phyloP scores from a whole-genome alignment of 2,797 vertebrate species.

The Fistularia tabacaria region DNA sequence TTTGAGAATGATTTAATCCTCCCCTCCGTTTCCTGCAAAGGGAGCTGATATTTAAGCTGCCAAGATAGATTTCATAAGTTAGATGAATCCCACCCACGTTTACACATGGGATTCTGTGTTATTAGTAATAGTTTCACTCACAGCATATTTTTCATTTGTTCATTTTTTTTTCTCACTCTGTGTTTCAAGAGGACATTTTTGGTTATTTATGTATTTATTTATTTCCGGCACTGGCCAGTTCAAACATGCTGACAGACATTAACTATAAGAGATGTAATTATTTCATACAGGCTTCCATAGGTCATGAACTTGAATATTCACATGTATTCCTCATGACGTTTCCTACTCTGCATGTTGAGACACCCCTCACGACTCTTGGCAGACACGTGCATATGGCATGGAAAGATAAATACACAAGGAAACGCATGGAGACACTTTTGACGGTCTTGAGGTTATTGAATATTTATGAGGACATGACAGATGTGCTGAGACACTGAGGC shows the following conservation, averaged over 20 bases:
- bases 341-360: conserved; percentile 4
- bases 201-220: no score
- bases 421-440: background rate
- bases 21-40: conserved; percentile 7
- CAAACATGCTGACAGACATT: no score
- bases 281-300: background rate
- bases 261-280: no score
- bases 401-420: conserved; percentile 14
- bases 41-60: conserved; percentile 7
- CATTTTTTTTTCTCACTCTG: background rate
- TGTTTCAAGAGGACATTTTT: background rate
- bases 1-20: conserved; percentile 3
- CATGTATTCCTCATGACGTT: background rate
- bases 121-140: background rate
- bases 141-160: background rate
- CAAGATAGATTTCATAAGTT: background rate
- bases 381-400: background rate
- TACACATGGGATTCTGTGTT: background rate
- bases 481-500: conserved; percentile 13
- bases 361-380: conserved; percentile 4
- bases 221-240: background rate
- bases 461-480: conserved; percentile 20
- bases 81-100: background rate
- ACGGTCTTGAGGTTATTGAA: conserved; percentile 6
- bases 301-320: conserved; percentile 6